A percentile compares a stretch with the other conserved stretches of the same genome.
These are phyloP conservation scores for Oenanthe oenanthe DNA, from an alignment of 2,113 vertebrate genomes.

Conservation along the genomic window DNA sequence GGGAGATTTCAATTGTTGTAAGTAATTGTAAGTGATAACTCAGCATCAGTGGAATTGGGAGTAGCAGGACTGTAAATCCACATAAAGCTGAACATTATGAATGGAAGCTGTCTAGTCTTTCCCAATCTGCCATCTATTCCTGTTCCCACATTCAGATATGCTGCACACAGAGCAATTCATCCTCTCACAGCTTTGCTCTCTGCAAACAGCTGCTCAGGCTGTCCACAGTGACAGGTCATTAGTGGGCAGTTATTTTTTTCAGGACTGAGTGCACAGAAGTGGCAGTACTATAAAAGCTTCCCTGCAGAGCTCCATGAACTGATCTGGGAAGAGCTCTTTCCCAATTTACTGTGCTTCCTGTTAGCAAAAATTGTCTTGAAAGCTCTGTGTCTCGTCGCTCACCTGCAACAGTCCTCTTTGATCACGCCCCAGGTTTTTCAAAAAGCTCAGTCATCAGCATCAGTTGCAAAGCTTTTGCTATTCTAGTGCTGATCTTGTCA, in stretches of 20 bases:
- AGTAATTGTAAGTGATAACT: conserved; percentile 37
- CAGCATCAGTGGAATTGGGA: neutral
- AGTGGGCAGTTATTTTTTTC: conserved; percentile 30
- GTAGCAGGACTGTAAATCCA: conserved; percentile 33
- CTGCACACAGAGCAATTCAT: conserved; percentile 45
- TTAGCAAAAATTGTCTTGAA: conserved; percentile 16
- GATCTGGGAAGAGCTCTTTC: neutral
- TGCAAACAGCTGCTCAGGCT: conserved; percentile 41
- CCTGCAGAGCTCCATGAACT: neutral
- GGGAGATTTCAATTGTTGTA: conserved; percentile 9
- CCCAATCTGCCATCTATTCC: conserved; percentile 52
- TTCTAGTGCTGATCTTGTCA: neutral
- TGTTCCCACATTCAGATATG: conserved; percentile 48
- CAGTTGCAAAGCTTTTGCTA: neutral
- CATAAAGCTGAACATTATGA: conserved; percentile 45
- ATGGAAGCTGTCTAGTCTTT: conserved; percentile 37
- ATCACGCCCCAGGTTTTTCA: neutral
- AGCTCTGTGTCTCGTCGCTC: neutral
- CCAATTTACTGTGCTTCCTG: neutral
- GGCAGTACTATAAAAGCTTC: neutral
- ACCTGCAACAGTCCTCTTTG: neutral
- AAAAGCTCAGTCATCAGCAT: neutral
- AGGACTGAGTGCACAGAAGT: neutral
- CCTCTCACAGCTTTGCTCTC: neutral
- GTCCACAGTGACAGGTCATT: conserved; percentile 55